phyloP scores from a whole-genome alignment of 2,113 vertebrate genomes.

The Nyctereutes procyonoides region DNA sequence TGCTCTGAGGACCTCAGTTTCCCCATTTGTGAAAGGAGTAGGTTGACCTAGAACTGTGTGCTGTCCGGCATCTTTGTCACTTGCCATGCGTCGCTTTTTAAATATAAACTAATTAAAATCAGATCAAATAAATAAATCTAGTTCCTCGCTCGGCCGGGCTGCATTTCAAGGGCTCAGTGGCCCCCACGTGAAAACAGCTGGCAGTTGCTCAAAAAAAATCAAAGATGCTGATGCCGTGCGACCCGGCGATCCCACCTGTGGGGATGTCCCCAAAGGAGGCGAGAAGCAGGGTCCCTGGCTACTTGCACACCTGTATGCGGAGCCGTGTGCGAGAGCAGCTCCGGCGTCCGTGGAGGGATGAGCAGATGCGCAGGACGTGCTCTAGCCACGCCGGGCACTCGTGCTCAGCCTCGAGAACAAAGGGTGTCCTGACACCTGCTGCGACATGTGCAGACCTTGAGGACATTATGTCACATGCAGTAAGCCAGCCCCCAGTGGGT shows the following conservation, averaged over 20 bases:
- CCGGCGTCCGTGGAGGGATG: rapidly evolving
- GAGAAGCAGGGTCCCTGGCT: neutral
- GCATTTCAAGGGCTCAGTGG: neutral
- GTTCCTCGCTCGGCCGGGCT: rapidly evolving
- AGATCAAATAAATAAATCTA: neutral
- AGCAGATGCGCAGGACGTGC: rapidly evolving
- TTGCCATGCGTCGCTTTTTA: neutral
- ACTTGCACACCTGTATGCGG: rapidly evolving
- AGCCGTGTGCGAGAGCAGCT: rapidly evolving
- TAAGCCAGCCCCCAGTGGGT: no score
- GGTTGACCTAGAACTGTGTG: neutral
- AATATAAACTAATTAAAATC: neutral
- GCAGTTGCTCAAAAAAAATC: neutral
- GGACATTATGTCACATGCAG: rapidly evolving
- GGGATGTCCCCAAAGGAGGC: rapidly evolving
- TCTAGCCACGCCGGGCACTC: rapidly evolving
- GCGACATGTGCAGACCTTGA: rapidly evolving
- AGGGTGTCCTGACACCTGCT: rapidly evolving
- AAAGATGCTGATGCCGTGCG: neutral
- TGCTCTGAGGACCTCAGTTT: no score
- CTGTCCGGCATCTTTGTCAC: rapidly evolving
- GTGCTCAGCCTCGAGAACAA: neutral
- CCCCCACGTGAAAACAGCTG: neutral
- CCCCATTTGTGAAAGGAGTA: rapidly evolving
- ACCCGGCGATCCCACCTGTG: neutral